A percentile compares a stretch with the other conserved stretches of the same genome.
Evolutionary conservation across 2,113 vertebrate species (phyloP).

Genomic region (Promerops cafer): DNA sequence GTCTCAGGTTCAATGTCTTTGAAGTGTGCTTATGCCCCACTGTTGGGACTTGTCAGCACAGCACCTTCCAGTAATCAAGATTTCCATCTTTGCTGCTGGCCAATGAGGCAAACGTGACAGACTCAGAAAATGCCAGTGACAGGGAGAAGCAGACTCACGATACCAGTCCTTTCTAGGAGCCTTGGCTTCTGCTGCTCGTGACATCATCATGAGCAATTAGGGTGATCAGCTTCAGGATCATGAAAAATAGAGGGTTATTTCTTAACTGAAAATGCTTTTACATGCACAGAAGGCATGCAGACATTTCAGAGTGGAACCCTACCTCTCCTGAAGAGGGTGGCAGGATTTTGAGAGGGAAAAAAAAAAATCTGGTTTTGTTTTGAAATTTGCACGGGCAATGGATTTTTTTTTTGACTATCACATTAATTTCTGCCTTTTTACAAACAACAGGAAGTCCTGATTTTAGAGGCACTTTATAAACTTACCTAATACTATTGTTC

Average conservation of each 20-base stretch:
- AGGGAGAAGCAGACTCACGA: background rate
- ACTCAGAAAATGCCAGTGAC: background rate
- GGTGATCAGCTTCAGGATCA: background rate
- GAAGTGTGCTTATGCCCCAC: background rate
- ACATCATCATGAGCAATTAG: background rate
- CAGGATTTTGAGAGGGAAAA: background rate
- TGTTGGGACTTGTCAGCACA: background rate
- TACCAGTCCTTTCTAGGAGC: background rate
- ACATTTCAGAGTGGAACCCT: background rate
- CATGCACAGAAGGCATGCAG: background rate
- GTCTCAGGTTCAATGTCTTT: background rate
- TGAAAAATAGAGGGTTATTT: background rate
- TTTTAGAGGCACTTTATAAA: background rate
- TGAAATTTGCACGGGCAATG: background rate
- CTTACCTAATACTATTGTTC: background rate
- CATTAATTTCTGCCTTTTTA: background rate
- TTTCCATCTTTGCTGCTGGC: background rate
- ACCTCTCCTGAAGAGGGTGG: background rate
- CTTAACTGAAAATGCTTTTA: background rate
- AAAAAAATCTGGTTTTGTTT: background rate
- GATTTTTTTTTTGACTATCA: background rate
- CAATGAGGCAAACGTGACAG: background rate
- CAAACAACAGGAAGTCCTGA: background rate
- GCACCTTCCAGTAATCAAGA: background rate
- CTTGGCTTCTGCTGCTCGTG: background rate